Evolutionary conservation across 2,888 invertebrate species (phyloP), one percentile per base, ranked within the genome.

Genomic region (Pardosa pseudoannulata): DNA sequence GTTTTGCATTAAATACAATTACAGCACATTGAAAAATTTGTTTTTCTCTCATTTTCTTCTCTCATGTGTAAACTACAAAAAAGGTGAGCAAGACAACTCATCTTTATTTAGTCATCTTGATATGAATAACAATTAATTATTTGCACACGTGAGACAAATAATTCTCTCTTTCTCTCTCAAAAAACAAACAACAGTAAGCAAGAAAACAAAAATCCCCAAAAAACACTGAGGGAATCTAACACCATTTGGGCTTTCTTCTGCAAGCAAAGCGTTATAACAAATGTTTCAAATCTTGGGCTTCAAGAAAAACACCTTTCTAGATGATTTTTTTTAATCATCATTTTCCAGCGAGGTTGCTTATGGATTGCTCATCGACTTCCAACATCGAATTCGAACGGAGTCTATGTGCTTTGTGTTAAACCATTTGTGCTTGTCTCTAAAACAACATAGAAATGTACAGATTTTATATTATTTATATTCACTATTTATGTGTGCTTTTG

Each of bases 231-330:
- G 9, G n/a, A n/a, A 16, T 31, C 19, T 32, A 32, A 32, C 32
- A 65, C 16, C 23, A 31, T 67, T n/a, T 65, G 67, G 67, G 67
- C 67, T 67, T n/a, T n/a, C n/a, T n/a, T 67, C 9, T 67, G 9
- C n/a, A 67, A 31, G 32, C 67, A 67, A 67, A 67, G 36, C 65
- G n/a, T 19, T n/a, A n/a, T n/a, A 67, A 32, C 65, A 29, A 19
- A 23, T 19, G 31, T 65, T 31, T 29, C 23, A 67, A 67, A 1
- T 32, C 19, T 32, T 67, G 36, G 65, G 67, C 36, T 67, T n/a
- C 16, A 16, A n/a, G n/a, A n/a, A n/a, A n/a, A 0, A 65, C 28
- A n/a, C 29, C 28, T 29, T 28, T 9, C n/a, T n/a, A n/a, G n/a
- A n/a, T n/a, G n/a, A n/a, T n/a, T n/a, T n/a, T n/a, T n/a, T 13